These are phyloP conservation scores for Ceuthmochares aereus DNA, from an alignment of 2,113 vertebrate species.

Conservation along the genomic window DNA sequence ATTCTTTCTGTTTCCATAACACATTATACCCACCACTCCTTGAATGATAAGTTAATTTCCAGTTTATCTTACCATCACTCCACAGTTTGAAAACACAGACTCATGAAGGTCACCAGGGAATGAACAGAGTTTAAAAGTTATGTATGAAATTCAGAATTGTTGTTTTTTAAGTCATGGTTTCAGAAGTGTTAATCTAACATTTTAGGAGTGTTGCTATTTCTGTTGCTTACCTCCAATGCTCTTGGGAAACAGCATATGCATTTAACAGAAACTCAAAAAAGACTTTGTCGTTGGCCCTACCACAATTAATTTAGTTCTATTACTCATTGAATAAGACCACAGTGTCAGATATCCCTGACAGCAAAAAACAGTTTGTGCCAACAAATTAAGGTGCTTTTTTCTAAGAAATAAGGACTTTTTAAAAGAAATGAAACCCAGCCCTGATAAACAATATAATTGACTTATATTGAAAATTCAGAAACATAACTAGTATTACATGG, in stretches of 20 bases:
- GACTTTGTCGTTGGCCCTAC: neutral
- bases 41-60: neutral
- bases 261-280: neutral
- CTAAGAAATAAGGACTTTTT: neutral
- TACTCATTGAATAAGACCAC: neutral
- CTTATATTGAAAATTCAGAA: neutral
- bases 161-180: neutral
- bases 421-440: neutral
- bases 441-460: neutral
- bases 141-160: neutral
- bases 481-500: neutral
- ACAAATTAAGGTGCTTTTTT: neutral
- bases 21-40: neutral
- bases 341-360: neutral
- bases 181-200: neutral
- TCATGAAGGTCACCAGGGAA: neutral
- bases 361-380: neutral
- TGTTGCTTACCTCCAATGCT: neutral
- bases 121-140: neutral
- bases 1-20: neutral
- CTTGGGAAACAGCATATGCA: neutral
- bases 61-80: neutral
- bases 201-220: neutral
- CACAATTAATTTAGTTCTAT: neutral
- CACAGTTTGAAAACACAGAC: neutral